phyloP scores from a whole-genome alignment of 2,113 vertebrate species.

The Natator depressus region DNA sequence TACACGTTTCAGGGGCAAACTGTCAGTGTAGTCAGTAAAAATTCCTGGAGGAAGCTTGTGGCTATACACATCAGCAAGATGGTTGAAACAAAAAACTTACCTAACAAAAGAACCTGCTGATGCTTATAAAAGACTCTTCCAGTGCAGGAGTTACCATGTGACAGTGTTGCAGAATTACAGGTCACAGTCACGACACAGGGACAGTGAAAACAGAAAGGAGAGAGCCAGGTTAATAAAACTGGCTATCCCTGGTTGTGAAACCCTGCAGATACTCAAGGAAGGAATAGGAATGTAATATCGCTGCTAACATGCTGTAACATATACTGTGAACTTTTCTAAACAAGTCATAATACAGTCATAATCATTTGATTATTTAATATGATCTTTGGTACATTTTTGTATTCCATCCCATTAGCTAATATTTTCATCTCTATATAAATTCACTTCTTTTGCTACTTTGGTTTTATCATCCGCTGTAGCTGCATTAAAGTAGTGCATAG shows the following conservation, averaged over 20 bases:
- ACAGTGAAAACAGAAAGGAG: background rate
- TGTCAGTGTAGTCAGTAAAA: background rate
- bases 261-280: too few relatives aligned
- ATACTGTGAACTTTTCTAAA: background rate
- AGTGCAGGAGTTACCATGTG: fast-evolving
- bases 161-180: background rate
- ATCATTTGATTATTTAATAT: background rate
- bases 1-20: fast-evolving
- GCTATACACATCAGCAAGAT: fast-evolving
- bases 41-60: background rate
- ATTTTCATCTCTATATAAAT: background rate
- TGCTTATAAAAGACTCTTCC: background rate
- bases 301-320: background rate
- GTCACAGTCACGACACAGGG: fast-evolving
- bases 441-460: background rate
- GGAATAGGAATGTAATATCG: background rate
- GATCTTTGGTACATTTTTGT: background rate
- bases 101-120: fast-evolving
- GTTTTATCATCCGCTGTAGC: background rate
- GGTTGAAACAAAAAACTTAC: background rate
- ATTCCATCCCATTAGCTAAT: background rate
- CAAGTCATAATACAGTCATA: background rate
- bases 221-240: background rate
- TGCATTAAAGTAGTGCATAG: background rate
- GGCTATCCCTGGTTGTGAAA: too few relatives aligned